These are phyloP conservation scores for Etheostoma spectabile DNA, from an alignment of 2,113 vertebrate species.

Conservation along the genomic window DNA sequence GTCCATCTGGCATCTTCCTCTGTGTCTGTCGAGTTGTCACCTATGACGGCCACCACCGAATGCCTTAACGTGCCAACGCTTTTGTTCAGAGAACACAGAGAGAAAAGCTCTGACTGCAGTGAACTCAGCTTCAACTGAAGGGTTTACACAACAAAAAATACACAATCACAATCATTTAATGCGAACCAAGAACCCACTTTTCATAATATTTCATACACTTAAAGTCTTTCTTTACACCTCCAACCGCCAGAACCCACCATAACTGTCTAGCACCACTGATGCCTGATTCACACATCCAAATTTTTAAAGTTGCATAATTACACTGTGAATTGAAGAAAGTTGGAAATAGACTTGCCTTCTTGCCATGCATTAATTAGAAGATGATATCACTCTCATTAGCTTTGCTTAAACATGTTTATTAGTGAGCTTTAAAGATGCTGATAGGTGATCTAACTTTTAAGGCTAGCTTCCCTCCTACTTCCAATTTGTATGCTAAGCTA, in stretches of 20 bases:
- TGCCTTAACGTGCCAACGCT: constrained; percentile 17
- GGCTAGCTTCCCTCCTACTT: too few species aligned
- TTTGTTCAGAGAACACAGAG: constrained; percentile 17
- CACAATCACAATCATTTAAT: background rate
- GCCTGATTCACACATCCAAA: constrained; percentile 32
- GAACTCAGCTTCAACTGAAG: constrained; percentile 3
- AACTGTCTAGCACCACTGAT: constrained; percentile 31
- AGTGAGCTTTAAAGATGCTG: background rate
- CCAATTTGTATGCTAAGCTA: too few species aligned
- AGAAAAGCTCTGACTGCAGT: background rate
- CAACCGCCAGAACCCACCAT: background rate
- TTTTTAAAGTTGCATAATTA: constrained; percentile 26
- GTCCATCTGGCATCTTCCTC: constrained; percentile 81
- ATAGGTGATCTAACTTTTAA: background rate
- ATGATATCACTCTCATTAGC: too few species aligned
- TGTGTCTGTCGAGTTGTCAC: constrained; percentile 82
- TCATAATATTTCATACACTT: background rate
- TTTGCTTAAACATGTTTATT: too few species aligned
- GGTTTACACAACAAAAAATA: background rate
- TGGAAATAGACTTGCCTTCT: too few species aligned
- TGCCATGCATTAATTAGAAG: too few species aligned
- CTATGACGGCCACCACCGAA: constrained; percentile 42
- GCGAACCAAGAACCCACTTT: too few species aligned
- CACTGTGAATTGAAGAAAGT: background rate
- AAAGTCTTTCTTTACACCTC: constrained; percentile 4